Conservation (phyloP, 2,797 vertebrate species). For the Ptychadena robeensis region DNA sequence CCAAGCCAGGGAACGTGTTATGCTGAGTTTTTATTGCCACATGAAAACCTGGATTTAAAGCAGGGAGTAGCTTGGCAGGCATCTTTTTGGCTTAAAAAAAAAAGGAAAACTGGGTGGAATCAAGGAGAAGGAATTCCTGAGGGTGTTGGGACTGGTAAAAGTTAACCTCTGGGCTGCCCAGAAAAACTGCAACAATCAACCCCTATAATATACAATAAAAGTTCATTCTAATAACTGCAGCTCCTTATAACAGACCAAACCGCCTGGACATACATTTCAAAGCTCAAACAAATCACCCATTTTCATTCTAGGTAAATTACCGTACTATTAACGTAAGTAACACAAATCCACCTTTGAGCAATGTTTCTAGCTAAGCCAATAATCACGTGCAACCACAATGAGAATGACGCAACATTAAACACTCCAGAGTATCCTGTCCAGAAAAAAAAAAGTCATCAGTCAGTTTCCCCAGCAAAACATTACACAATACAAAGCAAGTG, state of each 20-base stretch:
- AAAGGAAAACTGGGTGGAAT: conserved; percentile 31
- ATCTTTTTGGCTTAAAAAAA: conserved; percentile 23
- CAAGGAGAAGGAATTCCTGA: conserved; percentile 32
- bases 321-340: background rate
- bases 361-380: background rate
- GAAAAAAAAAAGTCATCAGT: background rate
- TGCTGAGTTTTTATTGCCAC: conserved; percentile 29
- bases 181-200: background rate
- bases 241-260: too few species aligned
- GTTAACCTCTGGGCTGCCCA: conserved; percentile 24
- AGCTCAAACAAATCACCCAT: background rate
- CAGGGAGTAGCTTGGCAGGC: conserved; percentile 23
- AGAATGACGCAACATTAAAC: background rate
- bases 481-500: background rate
- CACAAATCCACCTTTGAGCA: background rate
- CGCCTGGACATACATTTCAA: background rate
- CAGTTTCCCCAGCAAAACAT: background rate
- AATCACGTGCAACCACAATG: background rate
- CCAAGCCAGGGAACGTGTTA: conserved; percentile 29
- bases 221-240: background rate
- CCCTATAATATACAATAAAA: background rate
- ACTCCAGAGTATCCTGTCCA: background rate
- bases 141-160: background rate
- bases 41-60: conserved; percentile 34
- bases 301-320: background rate